These are phyloP conservation scores for Crocuta crocuta DNA, from an alignment of 2,113 vertebrate genomes.

Conservation along the genomic window DNA sequence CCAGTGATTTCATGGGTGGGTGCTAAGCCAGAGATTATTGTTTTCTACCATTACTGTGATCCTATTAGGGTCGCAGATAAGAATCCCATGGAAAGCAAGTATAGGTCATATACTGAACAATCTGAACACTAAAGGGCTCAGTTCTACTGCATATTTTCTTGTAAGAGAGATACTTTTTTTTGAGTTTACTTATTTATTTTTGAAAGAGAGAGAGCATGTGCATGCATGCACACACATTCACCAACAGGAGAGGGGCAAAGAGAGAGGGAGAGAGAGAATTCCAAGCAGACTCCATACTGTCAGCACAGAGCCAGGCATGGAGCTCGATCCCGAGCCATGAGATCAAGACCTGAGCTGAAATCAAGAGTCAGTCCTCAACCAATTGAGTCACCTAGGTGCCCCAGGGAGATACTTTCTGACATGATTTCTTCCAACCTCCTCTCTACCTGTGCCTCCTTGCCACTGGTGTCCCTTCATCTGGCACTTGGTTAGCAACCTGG, in stretches of 20 bases:
- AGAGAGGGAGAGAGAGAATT: too few relatives aligned
- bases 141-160: not conserved
- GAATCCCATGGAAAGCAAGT: not conserved
- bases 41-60: not conserved
- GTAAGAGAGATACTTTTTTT: not conserved
- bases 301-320: too few relatives aligned
- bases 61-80: not conserved
- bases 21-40: not conserved
- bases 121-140: not conserved
- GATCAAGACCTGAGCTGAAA: too few relatives aligned
- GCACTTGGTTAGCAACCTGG: not conserved
- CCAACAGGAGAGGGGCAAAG: too few relatives aligned
- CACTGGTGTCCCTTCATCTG: not conserved
- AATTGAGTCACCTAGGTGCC: too few relatives aligned
- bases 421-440: not conserved
- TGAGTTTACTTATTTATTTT: too few relatives aligned
- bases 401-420: not conserved
- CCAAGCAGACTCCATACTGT: too few relatives aligned
- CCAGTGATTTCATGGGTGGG: not conserved
- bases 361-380: too few relatives aligned
- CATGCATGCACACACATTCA: too few relatives aligned
- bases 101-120: not conserved
- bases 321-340: too few relatives aligned
- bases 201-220: too few relatives aligned
- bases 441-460: not conserved